phyloP scores from a whole-genome alignment of 2,113 vertebrate genomes.

The Chelonoidis abingdonii region DNA sequence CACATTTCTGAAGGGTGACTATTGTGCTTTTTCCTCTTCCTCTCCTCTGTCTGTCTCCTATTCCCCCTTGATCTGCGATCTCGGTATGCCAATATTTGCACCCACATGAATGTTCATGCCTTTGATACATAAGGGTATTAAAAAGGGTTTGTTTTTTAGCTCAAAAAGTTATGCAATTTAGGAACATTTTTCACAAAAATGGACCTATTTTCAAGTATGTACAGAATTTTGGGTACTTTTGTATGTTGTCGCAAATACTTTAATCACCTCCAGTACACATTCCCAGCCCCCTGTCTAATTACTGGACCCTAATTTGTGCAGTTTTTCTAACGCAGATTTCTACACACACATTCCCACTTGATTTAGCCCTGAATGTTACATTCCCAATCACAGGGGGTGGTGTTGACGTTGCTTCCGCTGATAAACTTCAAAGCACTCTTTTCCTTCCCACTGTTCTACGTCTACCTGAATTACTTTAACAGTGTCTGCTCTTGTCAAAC shows the following conservation, averaged over 20 bases:
- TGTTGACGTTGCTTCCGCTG: constrained; percentile 58
- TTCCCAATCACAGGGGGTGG: constrained; percentile 50
- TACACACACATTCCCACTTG: constrained; percentile 6
- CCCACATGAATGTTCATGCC: not conserved
- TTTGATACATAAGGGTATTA: not conserved
- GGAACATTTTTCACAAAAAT: not conserved
- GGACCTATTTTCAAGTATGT: not conserved
- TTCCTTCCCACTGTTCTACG: constrained; percentile 59
- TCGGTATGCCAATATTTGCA: not conserved
- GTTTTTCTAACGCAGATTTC: constrained; percentile 25
- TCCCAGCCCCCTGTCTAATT: not conserved
- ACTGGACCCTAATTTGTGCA: not conserved
- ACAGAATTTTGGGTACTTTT: not conserved
- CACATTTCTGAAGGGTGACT: not conserved
- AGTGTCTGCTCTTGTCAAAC: constrained; percentile 43
- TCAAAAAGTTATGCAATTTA: not conserved
- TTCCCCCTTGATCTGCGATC: not conserved
- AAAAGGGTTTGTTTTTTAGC: not conserved
- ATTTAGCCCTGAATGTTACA: not conserved
- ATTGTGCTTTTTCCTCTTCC: not conserved
- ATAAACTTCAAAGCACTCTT: constrained; percentile 65
- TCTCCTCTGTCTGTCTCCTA: not conserved
- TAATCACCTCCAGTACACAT: not conserved
- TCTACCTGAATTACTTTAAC: constrained; percentile 54
- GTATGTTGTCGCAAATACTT: not conserved